phyloP scores from a whole-genome alignment of 2,888 invertebrate genomes.

The Acanthosepion lycidas region DNA sequence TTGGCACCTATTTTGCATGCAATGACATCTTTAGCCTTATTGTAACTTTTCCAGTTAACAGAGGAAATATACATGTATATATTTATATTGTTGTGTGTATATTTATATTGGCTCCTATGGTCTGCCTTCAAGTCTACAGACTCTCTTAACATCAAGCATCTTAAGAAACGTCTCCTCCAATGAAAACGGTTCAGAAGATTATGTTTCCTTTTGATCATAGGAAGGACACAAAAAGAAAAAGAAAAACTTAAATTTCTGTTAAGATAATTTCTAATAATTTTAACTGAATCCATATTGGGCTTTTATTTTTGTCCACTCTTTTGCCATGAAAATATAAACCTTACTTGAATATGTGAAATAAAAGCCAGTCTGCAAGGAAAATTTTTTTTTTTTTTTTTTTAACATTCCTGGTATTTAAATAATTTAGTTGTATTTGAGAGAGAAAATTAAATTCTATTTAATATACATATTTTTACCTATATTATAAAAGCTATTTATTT shows the following conservation, averaged over 20 bases:
- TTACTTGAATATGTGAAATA: constrained; percentile 15
- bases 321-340: not conserved
- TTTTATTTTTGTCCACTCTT: not conserved
- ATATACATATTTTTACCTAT: no score
- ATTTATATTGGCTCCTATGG: not conserved
- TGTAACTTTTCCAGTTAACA: not conserved
- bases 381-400: no score
- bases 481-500: no score
- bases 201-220: not conserved
- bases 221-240: not conserved
- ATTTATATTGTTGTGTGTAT: not conserved
- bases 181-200: not conserved
- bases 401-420: no score
- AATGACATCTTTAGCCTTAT: constrained; percentile 18
- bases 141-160: not conserved
- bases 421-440: no score
- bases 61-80: not conserved
- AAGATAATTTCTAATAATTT: no score
- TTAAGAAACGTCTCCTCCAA: not conserved
- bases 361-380: not conserved
- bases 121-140: not conserved
- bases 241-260: no score
- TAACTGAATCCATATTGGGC: no score
- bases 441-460: no score
- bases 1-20: constrained; percentile 15